Evolutionary conservation across 2,113 vertebrate species (phyloP), one percentile per base, ranked within the genome.

Genomic region (Myotis lucifugus): DNA sequence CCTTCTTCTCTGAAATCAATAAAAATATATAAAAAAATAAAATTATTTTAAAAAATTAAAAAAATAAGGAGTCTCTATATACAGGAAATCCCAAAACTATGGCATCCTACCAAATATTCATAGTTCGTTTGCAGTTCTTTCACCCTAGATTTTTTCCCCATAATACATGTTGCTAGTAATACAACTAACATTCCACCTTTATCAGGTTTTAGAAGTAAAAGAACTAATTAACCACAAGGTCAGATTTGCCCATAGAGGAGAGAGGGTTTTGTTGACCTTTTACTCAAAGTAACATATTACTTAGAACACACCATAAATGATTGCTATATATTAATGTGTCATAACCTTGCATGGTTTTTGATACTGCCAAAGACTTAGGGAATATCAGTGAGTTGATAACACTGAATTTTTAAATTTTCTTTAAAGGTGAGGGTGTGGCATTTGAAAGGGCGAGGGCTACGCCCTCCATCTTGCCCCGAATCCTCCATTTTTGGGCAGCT

Each of bases 201-300:
- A 56, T 74, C 18, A 81, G 56, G 48, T 91, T 91, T 91, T 95
- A 87, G 37, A 72, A 42, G 27, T 70, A 85, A 72, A 85, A 69
- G 50, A 93, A 17, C 18, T 66, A 52, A 42, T 85, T 85, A 74
- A 72, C 11, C 42, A 72, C 52, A 91, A 85, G 21, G 29, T 72
- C 70, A 84, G 27, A 77, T 83, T 94, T 83, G 42, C 83, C 52
- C 34, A 46, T 64, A 72, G 66, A 85, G 15, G 48, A 52, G 27
- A 69, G n/a, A 69, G 50, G n/a, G 46, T 78, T 70, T 91, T 85
- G 40, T 76, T 77, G n/a, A 91, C 42, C 17, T 42, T 82, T 89
- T 81, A 59, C 42, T 89, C 40, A 79, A 23, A 85, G 46, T 73
- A 66, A 67, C 59, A 32, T 64, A 88, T n/a, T 84, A 78, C 54